Evolutionary conservation across 2,113 vertebrate species (phyloP).

Genomic region (Erinaceus europaeus): DNA sequence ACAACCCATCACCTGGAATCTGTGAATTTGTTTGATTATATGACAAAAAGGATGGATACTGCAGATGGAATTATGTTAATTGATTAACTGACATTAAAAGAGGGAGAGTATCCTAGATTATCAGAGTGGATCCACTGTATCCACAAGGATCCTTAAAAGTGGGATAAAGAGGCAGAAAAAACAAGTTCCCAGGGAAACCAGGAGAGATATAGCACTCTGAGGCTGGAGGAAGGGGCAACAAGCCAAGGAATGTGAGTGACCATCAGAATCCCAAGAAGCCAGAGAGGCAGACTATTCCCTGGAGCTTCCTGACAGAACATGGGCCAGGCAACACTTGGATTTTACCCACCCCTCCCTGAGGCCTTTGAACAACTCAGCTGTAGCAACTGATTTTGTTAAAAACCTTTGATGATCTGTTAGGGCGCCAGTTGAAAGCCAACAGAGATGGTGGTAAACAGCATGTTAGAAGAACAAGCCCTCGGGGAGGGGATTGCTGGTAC

Average conservation of each 20-base stretch:
- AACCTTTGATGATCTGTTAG: too few species aligned
- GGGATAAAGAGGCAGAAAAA: not conserved
- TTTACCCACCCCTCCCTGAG: not conserved
- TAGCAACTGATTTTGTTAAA: not conserved
- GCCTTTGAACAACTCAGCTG: not conserved
- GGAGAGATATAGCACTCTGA: not conserved
- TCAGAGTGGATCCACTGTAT: too few species aligned
- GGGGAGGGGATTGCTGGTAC: not conserved
- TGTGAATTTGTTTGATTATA: fast-evolving
- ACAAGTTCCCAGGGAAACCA: not conserved
- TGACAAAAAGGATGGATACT: fast-evolving
- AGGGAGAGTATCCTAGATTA: not conserved
- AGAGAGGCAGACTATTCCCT: fast-evolving
- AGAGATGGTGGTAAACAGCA: too few species aligned
- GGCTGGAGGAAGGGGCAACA: not conserved
- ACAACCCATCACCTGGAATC: too few species aligned
- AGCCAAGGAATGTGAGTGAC: fast-evolving
- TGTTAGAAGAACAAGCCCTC: too few species aligned
- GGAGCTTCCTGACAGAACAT: not conserved
- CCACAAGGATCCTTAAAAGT: not conserved
- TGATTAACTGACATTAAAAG: not conserved
- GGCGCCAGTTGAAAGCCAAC: too few species aligned
- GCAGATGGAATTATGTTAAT: not conserved
- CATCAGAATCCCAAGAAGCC: not conserved
- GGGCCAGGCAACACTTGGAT: not conserved